Evolutionary conservation across 2,797 vertebrate species (phyloP).

Genomic region (Morelia viridis): DNA sequence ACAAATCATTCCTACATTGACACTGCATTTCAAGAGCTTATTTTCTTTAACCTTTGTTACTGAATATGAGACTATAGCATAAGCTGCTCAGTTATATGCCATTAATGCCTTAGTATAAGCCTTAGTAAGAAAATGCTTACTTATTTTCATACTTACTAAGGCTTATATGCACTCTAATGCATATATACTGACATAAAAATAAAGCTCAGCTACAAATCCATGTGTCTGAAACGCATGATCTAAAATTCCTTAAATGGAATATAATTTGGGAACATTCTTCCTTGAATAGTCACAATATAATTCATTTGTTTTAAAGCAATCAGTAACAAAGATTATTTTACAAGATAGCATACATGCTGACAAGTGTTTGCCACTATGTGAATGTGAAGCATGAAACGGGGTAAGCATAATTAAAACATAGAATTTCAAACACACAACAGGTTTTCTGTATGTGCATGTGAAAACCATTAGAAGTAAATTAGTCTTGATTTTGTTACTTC

Average conservation of each 20-base stretch:
- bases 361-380: not conserved
- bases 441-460: not conserved
- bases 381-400: not conserved
- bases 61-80: not conserved
- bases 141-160: not conserved
- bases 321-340: not conserved
- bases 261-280: not conserved
- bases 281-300: not conserved
- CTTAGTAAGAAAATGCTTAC: not conserved
- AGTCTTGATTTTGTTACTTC: not conserved
- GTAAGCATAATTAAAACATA: not conserved
- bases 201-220: not conserved
- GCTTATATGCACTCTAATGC: not conserved
- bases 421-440: not conserved
- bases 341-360: not conserved
- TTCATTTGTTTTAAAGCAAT: not conserved
- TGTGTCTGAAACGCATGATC: not conserved
- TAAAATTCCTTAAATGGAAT: not conserved
- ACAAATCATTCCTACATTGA: not conserved
- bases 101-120: not conserved
- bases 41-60: not conserved
- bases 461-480: not conserved
- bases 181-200: not conserved
- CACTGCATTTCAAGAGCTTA: not conserved
- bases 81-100: not conserved